Evolutionary conservation across 2,797 vertebrate species (phyloP), one percentile per base, ranked within the genome.

Genomic region (Clarias pachynema): DNA sequence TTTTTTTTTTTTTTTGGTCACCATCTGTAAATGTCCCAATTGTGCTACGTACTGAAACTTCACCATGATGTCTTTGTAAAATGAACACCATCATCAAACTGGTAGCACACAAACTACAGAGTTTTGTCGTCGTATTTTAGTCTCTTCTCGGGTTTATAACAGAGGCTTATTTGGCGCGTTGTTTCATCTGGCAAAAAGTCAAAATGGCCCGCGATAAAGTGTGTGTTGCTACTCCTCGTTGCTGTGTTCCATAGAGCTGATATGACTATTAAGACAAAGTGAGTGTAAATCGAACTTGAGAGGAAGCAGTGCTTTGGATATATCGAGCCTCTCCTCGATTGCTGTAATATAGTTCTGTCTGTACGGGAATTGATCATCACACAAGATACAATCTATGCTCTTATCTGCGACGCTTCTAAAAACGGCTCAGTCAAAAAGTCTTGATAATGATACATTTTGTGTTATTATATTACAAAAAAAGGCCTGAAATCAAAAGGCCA

Each of bases 101-200:
- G 44, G 53, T 14, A 12, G 15, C 20, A 53, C 66, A 62, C 31
- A 31, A 44, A 49, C 44, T 24, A 57, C 16, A 74, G 8, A 34
- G 14, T 20, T 57, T 7, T 8, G 15, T 5, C n/a, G 22, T 34
- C 79, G 57, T 74, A 16, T 63, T 81, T 83, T 70, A 65, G 0
- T 75, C 83, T 79, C 37, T 73, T 73, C 72, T 53, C 59, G 53
- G 81, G 63, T 83, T 83, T 72, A 63, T 79, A 85, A 77, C 31
- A 2, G 60, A 53, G 63, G 63, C 66, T 65, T 82, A 22, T 74
- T 86, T 20, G 62, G 72, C 18, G n/a, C 60, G 53, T 24, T 15
- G 59, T 82, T 79, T 40, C 5, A 4, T 78, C 56, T 60, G 56
- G 74, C 29, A 12, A 37, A 60, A 60, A 37, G 56, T 12, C 20